Conservation (phyloP, 2,113 vertebrate species). For the Galemys pyrenaicus region DNA sequence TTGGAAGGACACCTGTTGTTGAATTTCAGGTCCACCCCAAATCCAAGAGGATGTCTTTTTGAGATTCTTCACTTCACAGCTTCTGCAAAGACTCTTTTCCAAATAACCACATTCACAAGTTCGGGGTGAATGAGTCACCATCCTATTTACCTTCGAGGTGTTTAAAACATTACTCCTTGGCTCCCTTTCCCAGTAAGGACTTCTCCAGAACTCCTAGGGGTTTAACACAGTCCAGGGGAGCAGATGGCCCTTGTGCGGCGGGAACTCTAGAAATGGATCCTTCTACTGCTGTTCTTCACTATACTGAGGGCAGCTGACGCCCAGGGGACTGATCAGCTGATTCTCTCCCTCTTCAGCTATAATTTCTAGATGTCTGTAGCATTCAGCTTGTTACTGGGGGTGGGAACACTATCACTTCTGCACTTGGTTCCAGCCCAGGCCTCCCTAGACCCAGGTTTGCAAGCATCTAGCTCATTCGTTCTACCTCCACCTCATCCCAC, state of each 20-base stretch:
- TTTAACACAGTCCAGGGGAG: not conserved
- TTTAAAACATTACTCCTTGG: not conserved
- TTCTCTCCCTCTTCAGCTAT: too few species aligned
- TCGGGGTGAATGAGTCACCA: not conserved
- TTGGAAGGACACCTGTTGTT: not conserved
- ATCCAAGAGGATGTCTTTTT: not conserved
- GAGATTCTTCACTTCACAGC: not conserved
- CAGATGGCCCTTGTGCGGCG: not conserved
- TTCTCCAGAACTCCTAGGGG: not conserved
- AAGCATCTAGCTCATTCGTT: not conserved
- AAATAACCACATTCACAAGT: not conserved
- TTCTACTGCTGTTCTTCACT: fast-evolving
- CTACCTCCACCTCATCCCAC: not conserved
- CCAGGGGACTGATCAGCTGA: too few species aligned
- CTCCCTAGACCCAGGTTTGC: not conserved
- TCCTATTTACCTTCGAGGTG: too few species aligned
- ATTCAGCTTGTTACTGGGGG: not conserved
- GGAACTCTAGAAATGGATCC: not conserved
- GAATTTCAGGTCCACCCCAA: not conserved
- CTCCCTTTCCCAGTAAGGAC: too few species aligned
- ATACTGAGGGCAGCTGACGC: fast-evolving
- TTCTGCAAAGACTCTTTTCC: not conserved
- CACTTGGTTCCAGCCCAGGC: not conserved
- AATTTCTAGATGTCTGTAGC: not conserved
- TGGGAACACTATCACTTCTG: too few species aligned